phyloP scores from a whole-genome alignment of 2,113 vertebrate genomes.

The Lathamus discolor region DNA sequence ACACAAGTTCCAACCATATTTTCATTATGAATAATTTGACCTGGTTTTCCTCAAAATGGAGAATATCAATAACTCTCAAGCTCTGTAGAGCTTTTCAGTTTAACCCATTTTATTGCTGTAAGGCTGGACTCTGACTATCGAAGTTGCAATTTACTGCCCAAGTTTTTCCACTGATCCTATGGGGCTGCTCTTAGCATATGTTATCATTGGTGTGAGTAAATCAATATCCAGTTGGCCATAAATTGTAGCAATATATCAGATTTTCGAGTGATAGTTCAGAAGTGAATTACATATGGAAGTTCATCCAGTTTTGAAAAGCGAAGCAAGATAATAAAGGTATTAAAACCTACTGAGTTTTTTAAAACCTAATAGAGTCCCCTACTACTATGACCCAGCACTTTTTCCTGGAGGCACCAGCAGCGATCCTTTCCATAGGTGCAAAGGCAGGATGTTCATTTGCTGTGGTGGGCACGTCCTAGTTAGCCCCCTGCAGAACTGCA shows the following conservation, averaged over 20 bases:
- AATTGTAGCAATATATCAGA: neutral
- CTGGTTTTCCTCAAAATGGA: neutral
- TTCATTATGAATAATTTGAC: neutral
- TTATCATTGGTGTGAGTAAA: slow-evolving; percentile 1
- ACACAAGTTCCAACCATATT: neutral
- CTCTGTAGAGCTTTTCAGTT: neutral
- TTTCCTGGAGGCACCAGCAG: no score
- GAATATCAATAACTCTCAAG: neutral
- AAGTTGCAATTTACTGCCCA: neutral
- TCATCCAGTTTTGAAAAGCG: neutral
- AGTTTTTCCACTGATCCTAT: neutral
- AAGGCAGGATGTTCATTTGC: no score
- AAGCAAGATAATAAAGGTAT: neutral
- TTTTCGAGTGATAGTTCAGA: slow-evolving; percentile 43
- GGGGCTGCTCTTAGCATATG: neutral
- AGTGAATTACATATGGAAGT: neutral
- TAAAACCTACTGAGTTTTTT: no score
- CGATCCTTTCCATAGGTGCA: no score
- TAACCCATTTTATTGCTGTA: neutral
- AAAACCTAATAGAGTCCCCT: no score
- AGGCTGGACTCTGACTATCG: neutral
- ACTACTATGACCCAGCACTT: rapidly evolving
- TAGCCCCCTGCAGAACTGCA: no score
- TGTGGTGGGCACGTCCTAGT: no score
- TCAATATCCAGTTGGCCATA: neutral